Conservation (phyloP, 2,113 vertebrate species). For the Toxostoma redivivum region DNA sequence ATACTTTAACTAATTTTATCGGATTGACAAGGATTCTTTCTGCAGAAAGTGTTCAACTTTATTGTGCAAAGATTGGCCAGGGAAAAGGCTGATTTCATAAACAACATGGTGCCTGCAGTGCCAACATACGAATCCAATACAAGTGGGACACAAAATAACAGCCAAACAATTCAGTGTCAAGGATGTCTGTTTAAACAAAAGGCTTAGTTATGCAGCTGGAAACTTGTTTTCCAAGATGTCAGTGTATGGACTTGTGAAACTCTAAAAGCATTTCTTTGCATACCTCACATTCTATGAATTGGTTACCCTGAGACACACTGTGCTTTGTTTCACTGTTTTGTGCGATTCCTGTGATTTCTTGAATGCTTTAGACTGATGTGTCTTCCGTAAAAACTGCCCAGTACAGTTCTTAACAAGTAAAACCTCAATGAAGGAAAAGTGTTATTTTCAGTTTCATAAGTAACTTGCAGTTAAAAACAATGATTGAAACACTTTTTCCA, state of each 20-base stretch:
- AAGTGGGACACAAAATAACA: background rate
- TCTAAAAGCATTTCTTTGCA: conserved; percentile 9
- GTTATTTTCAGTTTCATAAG: background rate
- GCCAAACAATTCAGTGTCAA: conserved; percentile 2
- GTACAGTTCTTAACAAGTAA: background rate
- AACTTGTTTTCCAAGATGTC: conserved; percentile 43
- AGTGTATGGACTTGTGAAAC: background rate
- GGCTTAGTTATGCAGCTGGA: background rate
- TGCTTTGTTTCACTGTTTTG: conserved; percentile 42
- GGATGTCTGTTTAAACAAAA: background rate
- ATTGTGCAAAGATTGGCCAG: background rate
- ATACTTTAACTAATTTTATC: background rate
- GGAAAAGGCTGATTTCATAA: background rate
- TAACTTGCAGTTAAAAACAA: background rate
- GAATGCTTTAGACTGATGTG: conserved; percentile 8
- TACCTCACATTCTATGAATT: background rate
- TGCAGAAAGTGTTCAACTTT: background rate
- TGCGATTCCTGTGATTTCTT: background rate
- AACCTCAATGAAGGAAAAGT: background rate
- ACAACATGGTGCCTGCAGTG: background rate
- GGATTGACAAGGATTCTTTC: background rate
- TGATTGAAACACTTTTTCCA: background rate
- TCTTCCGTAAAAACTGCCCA: background rate
- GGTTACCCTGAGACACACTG: conserved; percentile 1
- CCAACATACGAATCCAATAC: background rate